A percentile compares a stretch with the other conserved stretches of the same genome.
These are phyloP conservation scores for Diplolepis rosae DNA, from an alignment of 2,888 invertebrate species.

Conservation along the genomic window DNA sequence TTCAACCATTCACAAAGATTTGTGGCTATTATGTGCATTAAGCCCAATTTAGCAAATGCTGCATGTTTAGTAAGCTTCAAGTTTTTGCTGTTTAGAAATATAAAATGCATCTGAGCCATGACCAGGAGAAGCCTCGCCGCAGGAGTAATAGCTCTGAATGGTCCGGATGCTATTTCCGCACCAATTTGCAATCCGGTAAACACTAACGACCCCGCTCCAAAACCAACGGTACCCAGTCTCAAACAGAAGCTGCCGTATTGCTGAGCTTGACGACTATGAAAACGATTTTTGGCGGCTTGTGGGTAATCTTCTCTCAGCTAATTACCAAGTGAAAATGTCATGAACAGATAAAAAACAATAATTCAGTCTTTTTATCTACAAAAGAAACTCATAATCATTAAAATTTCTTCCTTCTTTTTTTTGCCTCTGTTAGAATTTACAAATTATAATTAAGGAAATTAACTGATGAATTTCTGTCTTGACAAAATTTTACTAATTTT, in stretches of 20 bases:
- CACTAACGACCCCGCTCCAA: slow-evolving; percentile 77
- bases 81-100: slow-evolving; percentile 91
- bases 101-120: slow-evolving; percentile 93
- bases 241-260: slow-evolving; percentile 92
- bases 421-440: too few species aligned
- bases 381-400: background rate
- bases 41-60: slow-evolving; percentile 87
- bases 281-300: slow-evolving; percentile 40
- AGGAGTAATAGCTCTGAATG: slow-evolving; percentile 84
- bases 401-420: too few species aligned
- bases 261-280: slow-evolving; percentile 59
- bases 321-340: background rate
- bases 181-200: slow-evolving; percentile 83
- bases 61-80: slow-evolving; percentile 80
- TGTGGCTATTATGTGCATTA: slow-evolving; percentile 96
- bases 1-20: slow-evolving; percentile 95
- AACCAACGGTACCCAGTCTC: slow-evolving; percentile 86
- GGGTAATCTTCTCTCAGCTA: slow-evolving; percentile 39
- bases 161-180: slow-evolving; percentile 68
- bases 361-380: background rate
- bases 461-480: too few species aligned
- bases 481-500: too few species aligned
- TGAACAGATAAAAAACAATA: background rate
- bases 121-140: slow-evolving; percentile 88
- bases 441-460: too few species aligned